phyloP scores from a whole-genome alignment of 2,888 invertebrate species.

The Gastracanthus pulcherrimus region DNA sequence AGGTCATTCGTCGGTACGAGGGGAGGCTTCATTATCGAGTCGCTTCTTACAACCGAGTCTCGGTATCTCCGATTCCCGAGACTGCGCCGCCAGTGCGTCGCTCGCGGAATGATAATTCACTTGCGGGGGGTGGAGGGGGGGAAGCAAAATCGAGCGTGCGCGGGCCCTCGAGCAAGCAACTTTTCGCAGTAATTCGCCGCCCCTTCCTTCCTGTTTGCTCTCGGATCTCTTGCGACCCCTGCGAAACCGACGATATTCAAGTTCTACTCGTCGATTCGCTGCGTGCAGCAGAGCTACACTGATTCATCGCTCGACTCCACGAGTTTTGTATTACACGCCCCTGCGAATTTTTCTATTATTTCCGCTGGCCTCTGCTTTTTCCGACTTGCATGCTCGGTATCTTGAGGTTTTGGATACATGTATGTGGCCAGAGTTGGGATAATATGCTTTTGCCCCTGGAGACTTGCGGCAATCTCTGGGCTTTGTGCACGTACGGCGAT shows the following conservation, averaged over 20 bases:
- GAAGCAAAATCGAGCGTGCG: constrained; percentile 25
- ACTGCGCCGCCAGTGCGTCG: not conserved
- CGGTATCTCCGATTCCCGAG: not conserved
- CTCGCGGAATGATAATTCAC: constrained; percentile 44
- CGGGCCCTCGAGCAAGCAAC: constrained; percentile 37
- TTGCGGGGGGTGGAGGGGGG: not conserved
- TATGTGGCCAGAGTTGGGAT: no score
- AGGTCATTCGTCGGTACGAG: constrained; percentile 28
- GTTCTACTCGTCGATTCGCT: not conserved
- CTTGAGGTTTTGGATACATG: no score
- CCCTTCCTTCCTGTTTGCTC: constrained; percentile 22
- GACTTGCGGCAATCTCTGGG: no score
- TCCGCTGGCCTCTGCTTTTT: no score
- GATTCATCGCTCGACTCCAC: constrained; percentile 8
- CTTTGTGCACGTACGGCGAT: no score
- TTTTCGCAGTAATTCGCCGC: constrained; percentile 34
- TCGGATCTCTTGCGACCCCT: not conserved
- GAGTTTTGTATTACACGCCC: no score
- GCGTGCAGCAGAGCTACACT: no score
- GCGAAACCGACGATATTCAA: not conserved
- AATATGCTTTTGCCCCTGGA: no score
- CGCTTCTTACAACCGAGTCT: not conserved
- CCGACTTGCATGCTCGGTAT: no score
- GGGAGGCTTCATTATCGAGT: constrained; percentile 29
- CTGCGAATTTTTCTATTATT: no score